Evolutionary conservation across 2,888 invertebrate genomes (phyloP).

Genomic region (Galerucella pusilla): DNA sequence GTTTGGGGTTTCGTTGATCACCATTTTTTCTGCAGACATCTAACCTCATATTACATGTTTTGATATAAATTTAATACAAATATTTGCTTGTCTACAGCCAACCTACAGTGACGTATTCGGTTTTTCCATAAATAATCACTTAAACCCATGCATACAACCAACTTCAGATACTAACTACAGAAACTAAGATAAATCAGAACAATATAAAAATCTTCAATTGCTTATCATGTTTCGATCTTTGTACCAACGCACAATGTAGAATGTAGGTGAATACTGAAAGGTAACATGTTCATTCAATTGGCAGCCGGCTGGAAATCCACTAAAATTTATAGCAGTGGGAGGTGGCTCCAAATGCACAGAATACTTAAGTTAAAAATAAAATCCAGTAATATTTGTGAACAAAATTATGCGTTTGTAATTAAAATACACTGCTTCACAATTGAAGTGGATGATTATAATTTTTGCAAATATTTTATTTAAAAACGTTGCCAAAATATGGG

Average conservation of each 20-base stretch:
- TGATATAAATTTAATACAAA: neutral
- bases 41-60: constrained; percentile 6
- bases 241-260: neutral
- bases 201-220: neutral
- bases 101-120: constrained; percentile 2
- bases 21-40: constrained; percentile 1
- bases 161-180: neutral
- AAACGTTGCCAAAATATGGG: too few relatives aligned
- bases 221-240: neutral
- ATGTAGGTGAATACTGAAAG: neutral
- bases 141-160: neutral
- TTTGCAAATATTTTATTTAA: too few relatives aligned
- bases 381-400: neutral
- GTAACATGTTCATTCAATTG: neutral
- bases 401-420: neutral
- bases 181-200: neutral
- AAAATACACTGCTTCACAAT: too few relatives aligned
- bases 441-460: too few relatives aligned
- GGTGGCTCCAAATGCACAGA: neutral
- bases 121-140: neutral
- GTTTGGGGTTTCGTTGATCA: neutral
- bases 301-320: neutral
- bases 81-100: neutral
- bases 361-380: neutral
- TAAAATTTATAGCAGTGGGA: neutral